Conservation (phyloP, 1,140 invertebrate genomes). For the Musca domestica region DNA sequence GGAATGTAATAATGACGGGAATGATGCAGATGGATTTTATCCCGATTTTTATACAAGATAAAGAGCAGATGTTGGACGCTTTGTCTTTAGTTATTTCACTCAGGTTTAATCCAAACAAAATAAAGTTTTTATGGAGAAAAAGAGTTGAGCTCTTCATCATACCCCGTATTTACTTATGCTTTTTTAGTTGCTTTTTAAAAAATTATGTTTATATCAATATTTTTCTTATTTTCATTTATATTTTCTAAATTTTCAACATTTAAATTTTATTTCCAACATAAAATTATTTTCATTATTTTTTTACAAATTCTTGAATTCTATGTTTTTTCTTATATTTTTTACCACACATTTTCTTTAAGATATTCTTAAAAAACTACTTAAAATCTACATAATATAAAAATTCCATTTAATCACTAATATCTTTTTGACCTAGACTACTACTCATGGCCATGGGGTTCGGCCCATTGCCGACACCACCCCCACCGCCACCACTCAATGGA, state of each 20-base stretch:
- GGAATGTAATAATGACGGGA: too few species aligned
- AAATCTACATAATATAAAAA: neutral
- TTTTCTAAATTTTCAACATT: constrained; percentile 33
- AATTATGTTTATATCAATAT: too few species aligned
- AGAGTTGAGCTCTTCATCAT: too few species aligned
- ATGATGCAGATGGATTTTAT: too few species aligned
- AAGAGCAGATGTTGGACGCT: too few species aligned
- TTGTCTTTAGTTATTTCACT: too few species aligned
- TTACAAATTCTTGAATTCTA: constrained; percentile 53
- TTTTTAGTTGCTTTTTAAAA: too few species aligned
- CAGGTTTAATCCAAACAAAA: too few species aligned
- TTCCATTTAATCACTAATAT: constrained; percentile 10
- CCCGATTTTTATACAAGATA: too few species aligned
- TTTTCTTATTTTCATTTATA: constrained; percentile 24
- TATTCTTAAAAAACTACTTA: neutral
- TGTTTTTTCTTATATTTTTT: constrained; percentile 34
- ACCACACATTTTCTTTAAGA: neutral
- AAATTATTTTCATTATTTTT: constrained; percentile 31
- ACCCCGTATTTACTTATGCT: too few species aligned
- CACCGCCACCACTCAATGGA: neutral
- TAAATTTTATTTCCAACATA: constrained; percentile 35
- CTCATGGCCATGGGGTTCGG: neutral
- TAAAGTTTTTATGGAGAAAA: too few species aligned
- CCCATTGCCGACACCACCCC: neutral
- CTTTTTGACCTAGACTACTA: constrained; percentile 16